Evolutionary conservation across 2,797 vertebrate genomes (phyloP), one percentile per base, ranked within the genome.

Genomic region (Leptatherina wallacei): DNA sequence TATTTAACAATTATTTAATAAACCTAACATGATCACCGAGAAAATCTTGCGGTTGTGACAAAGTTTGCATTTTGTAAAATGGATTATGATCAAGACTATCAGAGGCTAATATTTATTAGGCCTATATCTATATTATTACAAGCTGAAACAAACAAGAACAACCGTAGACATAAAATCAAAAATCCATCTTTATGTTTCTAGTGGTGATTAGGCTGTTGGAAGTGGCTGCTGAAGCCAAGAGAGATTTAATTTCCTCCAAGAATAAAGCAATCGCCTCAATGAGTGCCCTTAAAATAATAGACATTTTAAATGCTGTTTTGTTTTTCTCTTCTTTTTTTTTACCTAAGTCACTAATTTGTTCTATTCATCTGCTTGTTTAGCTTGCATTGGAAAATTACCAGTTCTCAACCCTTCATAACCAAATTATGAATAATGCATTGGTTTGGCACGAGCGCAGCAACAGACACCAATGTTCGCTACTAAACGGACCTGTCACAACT

Each of bases 401-500:
- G 78, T 59, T 71, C 77, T 87, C 81, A 72, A 82, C 81, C 79
- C 83, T 83, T 75, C 85, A 87, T 81, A 90, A 90, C 89, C 84
- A 88, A 90, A 88, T 64, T 49, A 90, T 93, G 90, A 92, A 93
- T 92, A 89, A 92, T 92, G 81, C 88, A 93, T 89, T 32, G 75
- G 57, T 83, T 90, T 88, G 86, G 86, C 85, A 81, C 44, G 59
- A 55, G 73, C 84, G 82, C 76, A 85, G 85, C 85, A 81, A 71
- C 70, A 88, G 76, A 88, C 81, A 82, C 60, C 73, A 84, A 64
- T 90, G 88, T 90, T 90, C 77, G 81, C 77, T 80, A 82, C 85
- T 91, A 92, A 93, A 93, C 90, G 88, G 85, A 78, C 88, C 90
- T 93, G 91, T 91, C 91, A 93, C 88, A 81, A 87, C 66, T 78